A percentile compares a stretch with the other conserved stretches of the same genome.
Evolutionary conservation across 2,113 vertebrate species (phyloP).

Genomic region (Sorex fumeus): DNA sequence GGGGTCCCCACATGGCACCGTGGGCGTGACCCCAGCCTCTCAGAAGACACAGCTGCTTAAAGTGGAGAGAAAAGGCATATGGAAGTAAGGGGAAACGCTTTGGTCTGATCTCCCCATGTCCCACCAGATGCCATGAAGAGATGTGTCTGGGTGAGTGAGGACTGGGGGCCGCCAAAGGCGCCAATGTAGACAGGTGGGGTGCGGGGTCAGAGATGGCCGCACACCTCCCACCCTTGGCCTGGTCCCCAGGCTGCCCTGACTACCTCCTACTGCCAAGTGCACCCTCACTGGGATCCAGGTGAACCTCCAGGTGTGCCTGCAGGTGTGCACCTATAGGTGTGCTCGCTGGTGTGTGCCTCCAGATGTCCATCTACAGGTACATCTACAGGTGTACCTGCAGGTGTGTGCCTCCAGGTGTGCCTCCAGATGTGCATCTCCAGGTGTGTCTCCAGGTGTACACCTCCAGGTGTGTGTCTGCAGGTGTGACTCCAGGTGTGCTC

Average conservation of each 20-base stretch:
- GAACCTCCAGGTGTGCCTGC: background rate
- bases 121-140: background rate
- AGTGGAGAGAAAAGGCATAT: background rate
- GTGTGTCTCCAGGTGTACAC: no score
- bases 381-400: background rate
- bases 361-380: background rate
- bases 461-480: no score
- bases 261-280: background rate
- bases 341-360: no score
- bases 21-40: no score
- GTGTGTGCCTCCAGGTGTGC: no score
- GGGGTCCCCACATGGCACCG: no score
- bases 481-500: no score
- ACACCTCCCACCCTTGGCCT: background rate
- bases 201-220: background rate
- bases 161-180: background rate
- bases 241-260: background rate
- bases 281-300: no score
- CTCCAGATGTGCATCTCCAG: no score
- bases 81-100: background rate
- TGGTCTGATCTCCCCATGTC: background rate
- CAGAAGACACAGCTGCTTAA: no score
- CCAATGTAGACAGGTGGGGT: accelerated
- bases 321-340: background rate
- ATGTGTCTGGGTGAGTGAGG: background rate